phyloP scores from a whole-genome alignment of 2,113 vertebrate genomes.

The Daubentonia madagascariensis region DNA sequence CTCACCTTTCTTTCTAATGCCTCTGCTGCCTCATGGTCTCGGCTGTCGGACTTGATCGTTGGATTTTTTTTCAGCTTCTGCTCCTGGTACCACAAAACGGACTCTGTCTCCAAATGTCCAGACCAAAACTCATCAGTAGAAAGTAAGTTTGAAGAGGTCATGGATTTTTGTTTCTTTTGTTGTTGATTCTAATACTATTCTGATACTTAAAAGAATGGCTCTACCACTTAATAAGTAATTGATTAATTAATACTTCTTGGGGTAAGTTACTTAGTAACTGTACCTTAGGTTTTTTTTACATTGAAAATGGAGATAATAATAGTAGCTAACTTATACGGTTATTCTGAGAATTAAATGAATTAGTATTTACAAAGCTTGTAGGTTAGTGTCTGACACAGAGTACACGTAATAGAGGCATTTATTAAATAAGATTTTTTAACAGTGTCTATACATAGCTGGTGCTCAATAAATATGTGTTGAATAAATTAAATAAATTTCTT shows the following conservation, averaged over 20 bases:
- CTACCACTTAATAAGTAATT: not conserved
- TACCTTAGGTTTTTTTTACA: not conserved
- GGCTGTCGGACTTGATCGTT: not conserved
- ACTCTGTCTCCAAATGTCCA: not conserved
- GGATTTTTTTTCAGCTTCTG: not conserved
- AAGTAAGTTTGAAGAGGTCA: not conserved
- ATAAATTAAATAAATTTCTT: not conserved
- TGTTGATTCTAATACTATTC: not conserved
- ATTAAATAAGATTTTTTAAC: not conserved
- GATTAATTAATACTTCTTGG: not conserved
- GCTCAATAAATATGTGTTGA: not conserved
- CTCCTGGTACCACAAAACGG: not conserved
- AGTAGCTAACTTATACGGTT: not conserved
- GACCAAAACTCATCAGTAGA: not conserved
- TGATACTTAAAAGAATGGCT: not conserved
- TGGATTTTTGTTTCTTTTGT: not conserved
- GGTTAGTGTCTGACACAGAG: not conserved
- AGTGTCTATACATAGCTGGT: not conserved
- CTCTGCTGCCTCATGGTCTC: not conserved
- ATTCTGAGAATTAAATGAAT: slow-evolving; percentile 1
- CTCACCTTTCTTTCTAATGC: not conserved
- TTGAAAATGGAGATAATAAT: not conserved
- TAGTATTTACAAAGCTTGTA: slow-evolving; percentile 10
- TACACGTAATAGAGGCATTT: not conserved
- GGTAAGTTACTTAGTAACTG: not conserved